Evolutionary conservation across 2,888 invertebrate genomes (phyloP).

Genomic region (Fragum fragum): DNA sequence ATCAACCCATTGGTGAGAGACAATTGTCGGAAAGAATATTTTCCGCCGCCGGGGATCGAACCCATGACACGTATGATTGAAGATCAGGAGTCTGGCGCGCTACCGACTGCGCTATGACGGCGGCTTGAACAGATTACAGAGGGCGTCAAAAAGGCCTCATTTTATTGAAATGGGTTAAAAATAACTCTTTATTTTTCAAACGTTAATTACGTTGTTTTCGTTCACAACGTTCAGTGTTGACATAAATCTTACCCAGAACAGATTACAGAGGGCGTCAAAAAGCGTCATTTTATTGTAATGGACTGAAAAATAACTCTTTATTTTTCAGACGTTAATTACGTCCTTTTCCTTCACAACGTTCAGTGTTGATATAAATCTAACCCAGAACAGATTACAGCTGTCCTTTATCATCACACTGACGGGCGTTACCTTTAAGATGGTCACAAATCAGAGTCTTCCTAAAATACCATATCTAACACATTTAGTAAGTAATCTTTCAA

Average conservation of each 20-base stretch:
- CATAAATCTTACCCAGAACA: slow-evolving; percentile 79
- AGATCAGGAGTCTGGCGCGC: too few relatives aligned
- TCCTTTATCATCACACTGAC: slow-evolving; percentile 85
- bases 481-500: slow-evolving; percentile 79
- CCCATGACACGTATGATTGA: too few relatives aligned
- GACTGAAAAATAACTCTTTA: too few relatives aligned
- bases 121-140: too few relatives aligned
- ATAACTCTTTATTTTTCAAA: slow-evolving; percentile 78
- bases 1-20: too few relatives aligned
- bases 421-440: slow-evolving; percentile 86
- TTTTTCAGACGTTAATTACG: slow-evolving; percentile 83
- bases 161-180: too few relatives aligned
- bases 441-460: slow-evolving; percentile 85
- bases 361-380: slow-evolving; percentile 78
- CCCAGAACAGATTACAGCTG: slow-evolving; percentile 84
- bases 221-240: slow-evolving; percentile 85
- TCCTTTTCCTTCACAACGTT: slow-evolving; percentile 84
- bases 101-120: too few relatives aligned
- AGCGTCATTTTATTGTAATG: too few relatives aligned
- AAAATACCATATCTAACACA: slow-evolving; percentile 86
- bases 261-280: slow-evolving; percentile 75
- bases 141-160: too few relatives aligned
- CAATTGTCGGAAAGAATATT: too few relatives aligned
- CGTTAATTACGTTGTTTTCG: slow-evolving; percentile 83
- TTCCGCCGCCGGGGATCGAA: too few relatives aligned